phyloP scores from a whole-genome alignment of 2,888 invertebrate genomes.

The Gastracanthus pulcherrimus region DNA sequence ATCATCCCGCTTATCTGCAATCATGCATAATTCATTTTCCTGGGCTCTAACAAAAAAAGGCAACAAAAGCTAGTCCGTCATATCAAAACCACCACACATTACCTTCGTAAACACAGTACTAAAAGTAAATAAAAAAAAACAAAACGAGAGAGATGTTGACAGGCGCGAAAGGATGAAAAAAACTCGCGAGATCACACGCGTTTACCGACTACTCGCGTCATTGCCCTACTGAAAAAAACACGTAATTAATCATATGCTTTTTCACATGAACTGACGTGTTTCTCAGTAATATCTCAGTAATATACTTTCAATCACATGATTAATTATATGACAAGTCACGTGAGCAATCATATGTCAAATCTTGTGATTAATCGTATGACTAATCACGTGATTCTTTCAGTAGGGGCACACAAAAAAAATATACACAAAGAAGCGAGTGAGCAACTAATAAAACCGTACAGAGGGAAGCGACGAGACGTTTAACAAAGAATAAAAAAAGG shows the following conservation, averaged over 20 bases:
- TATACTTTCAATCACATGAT: no score
- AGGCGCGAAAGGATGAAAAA: neutral
- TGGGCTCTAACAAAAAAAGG: conserved; percentile 18
- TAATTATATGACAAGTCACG: neutral
- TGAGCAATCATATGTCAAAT: no score
- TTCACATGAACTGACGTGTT: neutral
- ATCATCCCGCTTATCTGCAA: conserved; percentile 8
- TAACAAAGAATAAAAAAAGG: neutral
- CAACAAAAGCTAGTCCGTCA: conserved; percentile 43
- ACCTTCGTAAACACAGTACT: neutral
- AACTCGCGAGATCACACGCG: conserved; percentile 36
- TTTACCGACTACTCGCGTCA: conserved; percentile 32
- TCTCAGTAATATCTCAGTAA: no score
- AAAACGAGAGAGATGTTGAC: neutral
- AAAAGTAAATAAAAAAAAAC: neutral
- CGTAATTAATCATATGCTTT: neutral
- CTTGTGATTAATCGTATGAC: no score
- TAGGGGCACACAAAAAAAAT: neutral
- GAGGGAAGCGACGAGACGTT: neutral
- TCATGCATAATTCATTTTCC: conserved; percentile 39
- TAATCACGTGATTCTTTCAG: no score
- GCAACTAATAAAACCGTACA: neutral
- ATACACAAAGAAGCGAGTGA: neutral
- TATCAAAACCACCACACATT: conserved; percentile 42
- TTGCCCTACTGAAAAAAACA: neutral